Percentiles rank a stretch among this genome's conserved stretches.
Evolutionary conservation across 1,140 invertebrate species (phyloP).

Genomic region (Acromyrmex heyeri): DNA sequence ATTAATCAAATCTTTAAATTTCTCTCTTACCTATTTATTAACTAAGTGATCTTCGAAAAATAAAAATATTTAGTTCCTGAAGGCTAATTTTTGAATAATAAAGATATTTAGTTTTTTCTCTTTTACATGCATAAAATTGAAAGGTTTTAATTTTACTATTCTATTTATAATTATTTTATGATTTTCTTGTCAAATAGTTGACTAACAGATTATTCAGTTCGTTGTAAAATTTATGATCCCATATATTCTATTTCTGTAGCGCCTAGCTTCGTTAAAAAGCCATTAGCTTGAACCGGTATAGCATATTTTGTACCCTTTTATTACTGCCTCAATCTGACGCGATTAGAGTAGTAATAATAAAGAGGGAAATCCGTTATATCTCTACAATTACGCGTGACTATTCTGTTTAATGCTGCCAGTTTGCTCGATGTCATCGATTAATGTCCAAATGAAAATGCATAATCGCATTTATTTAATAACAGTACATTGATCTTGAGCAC

Average conservation of each 20-base stretch:
- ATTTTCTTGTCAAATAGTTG: constrained; percentile 10
- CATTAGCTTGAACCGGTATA: constrained; percentile 8
- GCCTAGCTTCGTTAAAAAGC: constrained; percentile 34
- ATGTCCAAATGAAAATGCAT: constrained; percentile 35
- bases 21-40: not conserved
- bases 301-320: constrained; percentile 15
- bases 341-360: constrained; percentile 31
- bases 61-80: not conserved
- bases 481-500: not conserved
- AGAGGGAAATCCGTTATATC: constrained; percentile 25
- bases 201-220: not conserved
- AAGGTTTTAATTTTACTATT: not conserved
- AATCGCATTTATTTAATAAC: constrained; percentile 71
- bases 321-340: constrained; percentile 27
- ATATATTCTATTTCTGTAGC: not conserved
- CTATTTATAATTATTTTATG: not conserved
- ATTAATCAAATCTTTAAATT: constrained; percentile 33
- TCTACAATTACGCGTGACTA: constrained; percentile 45
- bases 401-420: constrained; percentile 9
- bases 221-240: not conserved
- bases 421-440: constrained; percentile 63
- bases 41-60: not conserved
- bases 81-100: no score
- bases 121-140: not conserved
- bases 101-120: not conserved